A percentile compares a stretch with the other conserved stretches of the same genome.
phyloP scores from a whole-genome alignment of 2,113 vertebrate species.

The Sialia sialis region DNA sequence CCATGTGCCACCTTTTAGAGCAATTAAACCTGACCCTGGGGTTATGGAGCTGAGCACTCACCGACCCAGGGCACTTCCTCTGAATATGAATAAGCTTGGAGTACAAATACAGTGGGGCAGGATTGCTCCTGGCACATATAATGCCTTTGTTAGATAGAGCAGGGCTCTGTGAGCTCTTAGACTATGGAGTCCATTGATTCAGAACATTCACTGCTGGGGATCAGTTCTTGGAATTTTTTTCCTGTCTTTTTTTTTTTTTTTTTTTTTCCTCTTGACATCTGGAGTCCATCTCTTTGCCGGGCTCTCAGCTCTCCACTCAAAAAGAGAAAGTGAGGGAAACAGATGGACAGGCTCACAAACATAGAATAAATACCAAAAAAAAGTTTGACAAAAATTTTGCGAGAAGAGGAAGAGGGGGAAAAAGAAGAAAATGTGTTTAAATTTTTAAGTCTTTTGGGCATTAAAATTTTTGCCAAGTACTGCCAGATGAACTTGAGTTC shows the following conservation, averaged over 20 bases:
- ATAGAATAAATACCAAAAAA: background rate
- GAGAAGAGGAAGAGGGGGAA: background rate
- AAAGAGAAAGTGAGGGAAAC: conserved; percentile 10
- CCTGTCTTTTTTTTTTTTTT: background rate
- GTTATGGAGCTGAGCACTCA: conserved; percentile 83
- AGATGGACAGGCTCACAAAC: background rate
- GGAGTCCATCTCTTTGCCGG: conserved; percentile 69
- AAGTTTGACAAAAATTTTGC: background rate
- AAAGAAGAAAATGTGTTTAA: background rate
- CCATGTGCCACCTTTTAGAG: conserved; percentile 89
- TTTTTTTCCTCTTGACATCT: conserved; percentile 60
- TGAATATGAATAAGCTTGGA: conserved; percentile 79
- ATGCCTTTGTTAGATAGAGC: conserved; percentile 51
- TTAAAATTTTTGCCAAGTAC: conserved; percentile 58
- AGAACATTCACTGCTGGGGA: conserved; percentile 39
- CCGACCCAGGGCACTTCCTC: conserved; percentile 89
- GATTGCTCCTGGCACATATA: conserved; percentile 51
- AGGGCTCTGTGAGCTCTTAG: background rate
- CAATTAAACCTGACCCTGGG: conserved; percentile 83
- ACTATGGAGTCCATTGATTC: conserved; percentile 70
- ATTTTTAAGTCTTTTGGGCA: conserved; percentile 40
- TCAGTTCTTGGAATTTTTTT: background rate
- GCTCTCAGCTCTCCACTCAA: background rate
- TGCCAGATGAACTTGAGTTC: conserved; percentile 26
- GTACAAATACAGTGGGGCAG: conserved; percentile 58